phyloP scores from a whole-genome alignment of 2,113 vertebrate species.

The Mus spicilegus region DNA sequence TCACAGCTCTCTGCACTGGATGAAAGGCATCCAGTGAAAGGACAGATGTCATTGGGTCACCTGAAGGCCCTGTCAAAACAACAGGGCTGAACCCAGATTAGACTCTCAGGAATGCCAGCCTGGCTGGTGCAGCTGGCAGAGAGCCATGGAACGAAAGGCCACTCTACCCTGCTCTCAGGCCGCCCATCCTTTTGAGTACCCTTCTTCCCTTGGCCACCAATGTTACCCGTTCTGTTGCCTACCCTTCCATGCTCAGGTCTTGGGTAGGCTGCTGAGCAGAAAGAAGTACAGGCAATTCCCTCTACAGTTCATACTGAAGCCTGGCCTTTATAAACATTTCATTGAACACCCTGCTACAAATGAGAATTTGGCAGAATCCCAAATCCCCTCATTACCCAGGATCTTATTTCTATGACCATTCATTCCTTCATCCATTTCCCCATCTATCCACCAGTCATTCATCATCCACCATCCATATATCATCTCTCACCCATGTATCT shows the following conservation, averaged over 20 bases:
- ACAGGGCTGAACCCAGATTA: background rate
- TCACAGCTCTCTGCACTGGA: background rate
- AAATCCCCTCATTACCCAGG: background rate
- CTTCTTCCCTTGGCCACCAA: fast-evolving
- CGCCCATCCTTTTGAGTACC: too few species aligned
- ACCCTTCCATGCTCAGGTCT: background rate
- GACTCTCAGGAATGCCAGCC: background rate
- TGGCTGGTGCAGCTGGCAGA: background rate
- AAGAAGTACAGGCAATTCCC: background rate
- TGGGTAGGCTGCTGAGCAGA: background rate
- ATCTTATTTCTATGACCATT: background rate
- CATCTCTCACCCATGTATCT: background rate
- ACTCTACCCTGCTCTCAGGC: background rate
- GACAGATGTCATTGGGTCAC: background rate
- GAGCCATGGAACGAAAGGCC: background rate
- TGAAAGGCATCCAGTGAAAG: background rate
- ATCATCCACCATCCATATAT: background rate
- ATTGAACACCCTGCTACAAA: background rate
- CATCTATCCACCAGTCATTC: background rate
- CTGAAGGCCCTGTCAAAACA: background rate
- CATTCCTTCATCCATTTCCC: too few species aligned
- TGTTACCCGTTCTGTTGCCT: background rate
- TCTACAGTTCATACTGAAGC: background rate
- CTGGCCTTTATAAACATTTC: background rate
- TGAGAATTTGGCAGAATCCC: background rate